phyloP scores from a whole-genome alignment of 53 echinoderm and acorn worm genomes.

The Henricia sp. region DNA sequence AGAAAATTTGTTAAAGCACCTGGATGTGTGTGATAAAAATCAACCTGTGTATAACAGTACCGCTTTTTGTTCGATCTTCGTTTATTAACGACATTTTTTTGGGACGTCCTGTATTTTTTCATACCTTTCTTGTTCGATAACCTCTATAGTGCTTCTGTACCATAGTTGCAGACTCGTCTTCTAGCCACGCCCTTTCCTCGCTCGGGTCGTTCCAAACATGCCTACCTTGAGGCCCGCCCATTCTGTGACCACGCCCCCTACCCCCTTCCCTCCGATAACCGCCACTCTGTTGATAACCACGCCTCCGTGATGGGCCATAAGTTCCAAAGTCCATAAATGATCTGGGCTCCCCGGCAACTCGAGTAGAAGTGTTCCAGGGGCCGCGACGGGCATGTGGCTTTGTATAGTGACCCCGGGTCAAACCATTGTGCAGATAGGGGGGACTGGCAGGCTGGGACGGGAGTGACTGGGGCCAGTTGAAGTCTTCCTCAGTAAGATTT shows the following conservation, averaged over 20 bases:
- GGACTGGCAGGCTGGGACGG: neutral
- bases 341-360: slow-evolving; percentile 6
- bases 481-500: neutral
- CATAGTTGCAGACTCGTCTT: slow-evolving; percentile 36
- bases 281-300: neutral
- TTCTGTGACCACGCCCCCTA: slow-evolving; percentile 9
- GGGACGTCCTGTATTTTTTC: neutral
- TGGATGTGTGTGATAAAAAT: too few relatives aligned
- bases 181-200: neutral
- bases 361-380: slow-evolving; percentile 52
- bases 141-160: slow-evolving; percentile 38
- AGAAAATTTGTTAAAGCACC: too few relatives aligned
- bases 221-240: neutral
- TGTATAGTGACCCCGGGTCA: neutral
- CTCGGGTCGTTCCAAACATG: slow-evolving; percentile 23
- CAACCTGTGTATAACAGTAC: too few relatives aligned
- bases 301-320: neutral
- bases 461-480: neutral
- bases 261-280: neutral
- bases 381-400: neutral
- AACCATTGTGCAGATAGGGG: slow-evolving; percentile 9
- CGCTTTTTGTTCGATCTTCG: too few relatives aligned
- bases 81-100: neutral
- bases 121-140: slow-evolving; percentile 28
- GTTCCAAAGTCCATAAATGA: slow-evolving; percentile 3